Evolutionary conservation across 2,113 vertebrate genomes (phyloP).

Genomic region (Notothenia coriiceps): DNA sequence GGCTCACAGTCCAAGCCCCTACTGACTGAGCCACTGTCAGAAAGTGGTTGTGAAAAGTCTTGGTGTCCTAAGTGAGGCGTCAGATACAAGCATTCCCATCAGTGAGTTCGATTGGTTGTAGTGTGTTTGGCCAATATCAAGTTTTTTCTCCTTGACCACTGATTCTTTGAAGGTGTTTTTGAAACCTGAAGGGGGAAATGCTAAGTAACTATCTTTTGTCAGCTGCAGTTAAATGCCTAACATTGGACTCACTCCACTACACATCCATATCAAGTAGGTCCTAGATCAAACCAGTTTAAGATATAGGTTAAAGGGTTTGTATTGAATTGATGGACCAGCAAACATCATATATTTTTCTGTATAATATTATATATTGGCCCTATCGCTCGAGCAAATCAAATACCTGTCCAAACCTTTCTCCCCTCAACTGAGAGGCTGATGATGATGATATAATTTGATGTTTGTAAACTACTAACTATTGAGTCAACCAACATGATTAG

Average conservation of each 20-base stretch:
- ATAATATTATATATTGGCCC: not conserved
- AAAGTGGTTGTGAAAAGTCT: not conserved
- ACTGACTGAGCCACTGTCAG: too few relatives aligned
- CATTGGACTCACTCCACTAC: not conserved
- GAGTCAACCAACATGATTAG: not conserved
- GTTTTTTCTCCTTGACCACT: not conserved
- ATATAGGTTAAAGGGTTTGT: not conserved
- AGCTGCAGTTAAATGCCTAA: slow-evolving; percentile 1
- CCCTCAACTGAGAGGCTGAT: not conserved
- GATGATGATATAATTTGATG: not conserved
- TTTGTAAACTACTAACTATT: not conserved
- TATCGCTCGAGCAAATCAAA: too few relatives aligned
- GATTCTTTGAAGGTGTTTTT: slow-evolving; percentile 2
- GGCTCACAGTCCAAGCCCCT: too few relatives aligned
- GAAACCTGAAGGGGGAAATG: slow-evolving; percentile 13
- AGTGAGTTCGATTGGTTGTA: not conserved
- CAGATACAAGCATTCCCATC: not conserved
- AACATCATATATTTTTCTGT: not conserved
- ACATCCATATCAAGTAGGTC: not conserved
- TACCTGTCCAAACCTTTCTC: not conserved
- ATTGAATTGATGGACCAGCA: not conserved
- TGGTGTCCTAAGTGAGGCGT: not conserved
- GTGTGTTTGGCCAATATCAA: not conserved
- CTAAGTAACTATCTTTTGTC: not conserved
- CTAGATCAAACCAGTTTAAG: not conserved